phyloP scores from a whole-genome alignment of 2,113 vertebrate species.

The Dendropsophus ebraccatus region DNA sequence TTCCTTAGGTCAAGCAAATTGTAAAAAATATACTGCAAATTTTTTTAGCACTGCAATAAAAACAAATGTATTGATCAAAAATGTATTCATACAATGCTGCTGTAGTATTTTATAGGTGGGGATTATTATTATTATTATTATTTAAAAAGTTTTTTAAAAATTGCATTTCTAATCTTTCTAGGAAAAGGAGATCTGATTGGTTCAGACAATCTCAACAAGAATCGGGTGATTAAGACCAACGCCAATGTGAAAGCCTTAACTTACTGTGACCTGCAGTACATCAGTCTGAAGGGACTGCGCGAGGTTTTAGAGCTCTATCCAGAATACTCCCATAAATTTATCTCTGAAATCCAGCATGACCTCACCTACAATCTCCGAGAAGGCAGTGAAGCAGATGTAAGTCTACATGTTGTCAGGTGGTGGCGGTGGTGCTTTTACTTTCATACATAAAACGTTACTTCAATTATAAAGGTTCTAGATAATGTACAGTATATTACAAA shows the following conservation, averaged over 20 bases:
- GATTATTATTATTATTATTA: neutral
- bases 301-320: conserved; percentile 82
- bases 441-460: neutral
- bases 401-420: conserved; percentile 36
- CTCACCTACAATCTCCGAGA: conserved; percentile 83
- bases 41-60: neutral
- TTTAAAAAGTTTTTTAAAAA: neutral
- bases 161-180: conserved; percentile 57
- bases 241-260: conserved; percentile 83
- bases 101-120: neutral
- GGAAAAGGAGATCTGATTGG: conserved; percentile 83
- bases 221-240: conserved; percentile 83
- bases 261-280: conserved; percentile 85
- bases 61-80: neutral
- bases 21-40: neutral
- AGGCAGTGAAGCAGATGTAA: conserved; percentile 76
- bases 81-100: too few species aligned
- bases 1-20: too few species aligned
- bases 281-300: conserved; percentile 79
- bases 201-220: conserved; percentile 78
- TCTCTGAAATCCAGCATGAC: conserved; percentile 83
- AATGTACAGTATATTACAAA: neutral
- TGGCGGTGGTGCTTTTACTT: neutral
- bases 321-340: conserved; percentile 81
- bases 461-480: neutral